Percentiles rank a stretch among this genome's conserved stretches.
These are phyloP conservation scores for Griposia aprilina DNA, from an alignment of 2,888 invertebrate species.

Conservation along the genomic window DNA sequence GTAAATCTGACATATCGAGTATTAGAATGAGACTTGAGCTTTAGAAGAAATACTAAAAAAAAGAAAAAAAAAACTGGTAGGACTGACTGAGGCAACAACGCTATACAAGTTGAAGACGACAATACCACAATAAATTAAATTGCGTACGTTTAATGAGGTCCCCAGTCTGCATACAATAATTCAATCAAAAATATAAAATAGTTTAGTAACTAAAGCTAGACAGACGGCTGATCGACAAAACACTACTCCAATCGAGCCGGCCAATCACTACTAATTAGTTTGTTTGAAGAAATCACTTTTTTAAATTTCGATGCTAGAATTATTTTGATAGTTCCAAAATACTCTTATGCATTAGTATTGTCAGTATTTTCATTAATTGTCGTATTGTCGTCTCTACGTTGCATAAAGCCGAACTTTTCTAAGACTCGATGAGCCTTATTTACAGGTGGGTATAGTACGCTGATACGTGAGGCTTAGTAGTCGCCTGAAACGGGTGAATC, in stretches of 20 bases:
- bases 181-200: background rate
- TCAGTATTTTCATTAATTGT: background rate
- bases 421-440: background rate
- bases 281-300: background rate
- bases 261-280: background rate
- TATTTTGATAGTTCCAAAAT: background rate
- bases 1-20: background rate
- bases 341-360: background rate
- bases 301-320: background rate
- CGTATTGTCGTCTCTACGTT: background rate
- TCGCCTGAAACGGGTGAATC: too few species aligned
- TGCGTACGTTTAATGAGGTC: background rate
- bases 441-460: background rate
- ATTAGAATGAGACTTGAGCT: background rate
- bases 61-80: too few species aligned
- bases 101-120: too few species aligned
- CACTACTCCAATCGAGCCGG: too few species aligned
- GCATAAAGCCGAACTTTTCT: background rate
- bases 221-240: background rate
- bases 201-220: background rate
- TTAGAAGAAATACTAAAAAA: too few species aligned
- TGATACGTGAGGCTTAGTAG: background rate
- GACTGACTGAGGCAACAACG: background rate
- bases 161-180: background rate
- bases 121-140: background rate